A percentile compares a stretch with the other conserved stretches of the same genome.
Evolutionary conservation across 1,140 invertebrate genomes (phyloP).

Genomic region (Hyphantria cunea): DNA sequence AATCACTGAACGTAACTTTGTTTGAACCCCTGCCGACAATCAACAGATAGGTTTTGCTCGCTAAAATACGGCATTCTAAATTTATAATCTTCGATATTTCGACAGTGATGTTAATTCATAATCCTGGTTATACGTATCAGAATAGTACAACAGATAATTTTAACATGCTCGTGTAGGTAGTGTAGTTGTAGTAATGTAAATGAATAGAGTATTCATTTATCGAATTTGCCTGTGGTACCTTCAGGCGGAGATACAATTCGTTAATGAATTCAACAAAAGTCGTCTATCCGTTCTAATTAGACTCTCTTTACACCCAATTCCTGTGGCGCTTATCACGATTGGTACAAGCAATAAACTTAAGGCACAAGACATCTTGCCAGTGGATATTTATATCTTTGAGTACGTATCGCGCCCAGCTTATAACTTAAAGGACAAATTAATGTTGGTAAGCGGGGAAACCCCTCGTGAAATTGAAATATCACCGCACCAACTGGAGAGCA

Average conservation of each 20-base stretch:
- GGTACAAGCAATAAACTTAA: constrained; percentile 39
- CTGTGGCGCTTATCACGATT: constrained; percentile 40
- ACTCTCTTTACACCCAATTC: constrained; percentile 51
- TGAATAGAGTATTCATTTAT: constrained; percentile 37
- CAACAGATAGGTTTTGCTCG: constrained; percentile 25
- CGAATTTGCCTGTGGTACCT: constrained; percentile 45
- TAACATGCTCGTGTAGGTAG: constrained; percentile 23
- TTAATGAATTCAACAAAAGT: constrained; percentile 58
- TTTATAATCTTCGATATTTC: not conserved
- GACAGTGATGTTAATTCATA: not conserved
- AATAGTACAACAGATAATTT: constrained; percentile 20
- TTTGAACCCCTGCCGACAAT: constrained; percentile 38
- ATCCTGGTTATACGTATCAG: constrained; percentile 1
- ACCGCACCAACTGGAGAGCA: constrained; percentile 31
- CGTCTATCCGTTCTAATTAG: constrained; percentile 53
- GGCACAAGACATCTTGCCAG: constrained; percentile 18
- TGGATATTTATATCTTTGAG: constrained; percentile 2
- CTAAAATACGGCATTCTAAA: not conserved
- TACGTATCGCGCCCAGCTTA: constrained; percentile 27
- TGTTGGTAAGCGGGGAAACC: constrained; percentile 62
- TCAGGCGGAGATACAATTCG: constrained; percentile 39
- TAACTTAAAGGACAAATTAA: constrained; percentile 55
- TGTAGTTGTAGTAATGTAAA: no score
- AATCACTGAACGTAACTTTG: constrained; percentile 59
- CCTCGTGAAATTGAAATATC: constrained; percentile 66